phyloP scores from a whole-genome alignment of 2,888 invertebrate species.

The Ptilodon capucinus region DNA sequence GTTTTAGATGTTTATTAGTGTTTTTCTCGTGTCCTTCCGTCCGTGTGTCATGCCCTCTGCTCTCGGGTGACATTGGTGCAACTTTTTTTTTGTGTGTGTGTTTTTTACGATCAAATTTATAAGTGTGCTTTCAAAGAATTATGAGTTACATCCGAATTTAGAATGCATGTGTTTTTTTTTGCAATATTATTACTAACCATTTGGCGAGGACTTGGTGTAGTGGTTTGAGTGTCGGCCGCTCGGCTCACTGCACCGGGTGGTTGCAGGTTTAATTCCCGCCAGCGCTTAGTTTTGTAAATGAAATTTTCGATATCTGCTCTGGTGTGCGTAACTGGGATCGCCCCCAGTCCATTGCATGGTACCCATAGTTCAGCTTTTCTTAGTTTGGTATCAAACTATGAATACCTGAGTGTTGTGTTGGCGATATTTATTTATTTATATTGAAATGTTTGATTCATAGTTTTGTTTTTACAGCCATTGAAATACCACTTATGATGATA shows the following conservation, averaged over 20 bases:
- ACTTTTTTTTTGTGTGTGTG: constrained; percentile 7
- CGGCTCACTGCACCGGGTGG: no score
- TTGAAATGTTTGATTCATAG: background rate
- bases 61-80: constrained; percentile 9
- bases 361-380: no score
- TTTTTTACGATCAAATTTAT: constrained; percentile 6
- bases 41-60: constrained; percentile 7
- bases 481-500: background rate
- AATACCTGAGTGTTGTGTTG: no score
- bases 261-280: no score
- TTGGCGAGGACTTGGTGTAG: no score
- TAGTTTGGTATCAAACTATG: no score
- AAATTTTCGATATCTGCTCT: no score
- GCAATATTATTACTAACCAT: background rate
- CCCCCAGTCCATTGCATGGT: no score
- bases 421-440: background rate
- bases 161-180: background rate
- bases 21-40: constrained; percentile 6
- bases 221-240: no score
- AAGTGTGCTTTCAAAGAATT: background rate
- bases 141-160: background rate
- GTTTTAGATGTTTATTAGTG: constrained; percentile 9
- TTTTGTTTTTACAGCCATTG: background rate
- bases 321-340: no score
- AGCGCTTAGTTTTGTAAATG: no score